Conservation (phyloP, 1,140 invertebrate species). For the Heliconius congener region DNA sequence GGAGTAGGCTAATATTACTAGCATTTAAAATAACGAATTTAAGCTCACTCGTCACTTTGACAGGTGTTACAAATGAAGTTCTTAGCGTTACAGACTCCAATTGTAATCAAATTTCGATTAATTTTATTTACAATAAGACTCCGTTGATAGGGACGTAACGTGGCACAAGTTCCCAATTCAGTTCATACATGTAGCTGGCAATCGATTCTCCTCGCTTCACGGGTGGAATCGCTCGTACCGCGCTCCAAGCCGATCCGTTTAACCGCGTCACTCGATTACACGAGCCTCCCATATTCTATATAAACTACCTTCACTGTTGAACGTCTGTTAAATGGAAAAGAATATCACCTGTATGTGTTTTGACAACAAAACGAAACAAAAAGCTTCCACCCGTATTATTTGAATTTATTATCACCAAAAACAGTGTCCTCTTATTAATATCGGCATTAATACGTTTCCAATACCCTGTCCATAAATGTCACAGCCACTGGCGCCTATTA, state of each 20-base stretch:
- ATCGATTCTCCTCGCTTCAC: conserved; percentile 71
- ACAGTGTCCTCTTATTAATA: conserved; percentile 75
- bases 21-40: background rate
- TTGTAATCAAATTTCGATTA: background rate
- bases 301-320: conserved; percentile 46
- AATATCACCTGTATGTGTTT: conserved; percentile 65
- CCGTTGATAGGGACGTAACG: background rate
- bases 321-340: conserved; percentile 58
- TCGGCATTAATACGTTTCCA: conserved; percentile 76
- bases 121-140: background rate
- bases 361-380: conserved; percentile 63
- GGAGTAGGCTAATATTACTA: background rate
- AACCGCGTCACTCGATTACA: conserved; percentile 53
- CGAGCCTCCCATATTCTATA: conserved; percentile 29
- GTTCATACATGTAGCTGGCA: conserved; percentile 51
- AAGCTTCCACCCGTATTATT: conserved; percentile 52
- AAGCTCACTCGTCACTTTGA: background rate
- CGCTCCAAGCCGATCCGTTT: conserved; percentile 64
- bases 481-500: conserved; percentile 75
- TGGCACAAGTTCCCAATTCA: conserved; percentile 44
- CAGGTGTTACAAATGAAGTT: background rate
- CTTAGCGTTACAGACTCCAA: background rate
- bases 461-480: conserved; percentile 78
- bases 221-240: conserved; percentile 72
- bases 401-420: conserved; percentile 68